These are phyloP conservation scores for Cheilosia soror DNA, from an alignment of 2,888 invertebrate genomes.

Conservation along the genomic window DNA sequence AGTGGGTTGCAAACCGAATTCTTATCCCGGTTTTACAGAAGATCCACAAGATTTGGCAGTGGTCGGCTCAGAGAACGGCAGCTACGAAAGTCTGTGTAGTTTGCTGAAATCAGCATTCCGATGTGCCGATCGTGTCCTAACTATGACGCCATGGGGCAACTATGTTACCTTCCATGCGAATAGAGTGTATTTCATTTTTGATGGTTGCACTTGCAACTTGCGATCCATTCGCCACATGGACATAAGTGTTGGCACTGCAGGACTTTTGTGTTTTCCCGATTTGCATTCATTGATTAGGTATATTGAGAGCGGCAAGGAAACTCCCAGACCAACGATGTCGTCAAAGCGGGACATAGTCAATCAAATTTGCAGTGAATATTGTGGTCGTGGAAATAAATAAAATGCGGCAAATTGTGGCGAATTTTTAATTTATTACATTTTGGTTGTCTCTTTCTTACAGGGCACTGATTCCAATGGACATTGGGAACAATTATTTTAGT, in stretches of 20 bases:
- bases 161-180: slow-evolving; percentile 81
- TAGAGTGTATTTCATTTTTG: slow-evolving; percentile 79
- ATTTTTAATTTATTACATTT: no score
- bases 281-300: slow-evolving; percentile 78
- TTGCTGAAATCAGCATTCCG: slow-evolving; percentile 79
- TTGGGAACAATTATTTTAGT: no score
- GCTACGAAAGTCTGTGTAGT: slow-evolving; percentile 79
- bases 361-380: slow-evolving; percentile 78
- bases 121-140: slow-evolving; percentile 80
- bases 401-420: neutral
- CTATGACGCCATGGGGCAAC: slow-evolving; percentile 83
- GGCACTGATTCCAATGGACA: no score
- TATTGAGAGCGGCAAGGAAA: slow-evolving; percentile 79
- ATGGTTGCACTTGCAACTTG: slow-evolving; percentile 82
- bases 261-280: slow-evolving; percentile 79
- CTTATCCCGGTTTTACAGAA: slow-evolving; percentile 80
- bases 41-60: slow-evolving; percentile 79
- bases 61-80: slow-evolving; percentile 82
- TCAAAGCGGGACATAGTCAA: slow-evolving; percentile 73
- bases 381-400: slow-evolving; percentile 29
- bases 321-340: slow-evolving; percentile 69
- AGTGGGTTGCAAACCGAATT: slow-evolving; percentile 76
- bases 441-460: no score
- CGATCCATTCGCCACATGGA: slow-evolving; percentile 82
- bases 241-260: slow-evolving; percentile 81